Percentiles rank a stretch among this genome's conserved stretches.
Conservation (phyloP, 2,113 vertebrate species). For the Lepidothrix coronata region DNA sequence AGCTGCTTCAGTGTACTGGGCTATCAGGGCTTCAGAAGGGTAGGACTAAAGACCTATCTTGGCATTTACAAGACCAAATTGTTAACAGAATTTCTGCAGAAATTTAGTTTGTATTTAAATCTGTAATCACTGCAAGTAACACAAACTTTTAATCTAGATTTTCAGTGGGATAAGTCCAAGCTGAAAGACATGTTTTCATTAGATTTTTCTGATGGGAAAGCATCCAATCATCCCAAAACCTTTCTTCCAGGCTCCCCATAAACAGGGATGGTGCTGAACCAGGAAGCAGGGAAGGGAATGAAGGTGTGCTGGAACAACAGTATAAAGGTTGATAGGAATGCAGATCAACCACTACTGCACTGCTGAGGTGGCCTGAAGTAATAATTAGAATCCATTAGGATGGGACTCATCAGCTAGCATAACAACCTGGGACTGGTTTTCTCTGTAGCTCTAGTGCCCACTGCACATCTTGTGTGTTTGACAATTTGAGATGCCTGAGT, state of each 20-base stretch:
- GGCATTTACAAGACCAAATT: neutral
- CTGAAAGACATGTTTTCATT: neutral
- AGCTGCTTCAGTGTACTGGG: neutral
- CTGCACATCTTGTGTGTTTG: neutral
- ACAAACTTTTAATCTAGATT: neutral
- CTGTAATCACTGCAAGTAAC: neutral
- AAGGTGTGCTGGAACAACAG: neutral
- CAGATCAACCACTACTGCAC: neutral
- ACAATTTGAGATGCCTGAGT: neutral
- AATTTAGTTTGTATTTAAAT: neutral
- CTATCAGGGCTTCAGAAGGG: neutral
- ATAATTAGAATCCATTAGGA: neutral
- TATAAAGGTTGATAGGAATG: neutral
- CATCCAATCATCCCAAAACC: neutral
- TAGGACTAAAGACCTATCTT: neutral
- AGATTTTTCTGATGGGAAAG: neutral
- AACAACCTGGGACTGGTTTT: neutral
- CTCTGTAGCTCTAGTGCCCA: neutral
- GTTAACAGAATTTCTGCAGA: neutral
- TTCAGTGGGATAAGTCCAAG: neutral
- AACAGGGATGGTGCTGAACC: neutral
- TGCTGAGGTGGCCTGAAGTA: neutral
- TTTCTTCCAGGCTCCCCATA: neutral
- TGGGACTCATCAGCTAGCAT: neutral
- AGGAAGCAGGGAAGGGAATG: neutral